These are phyloP conservation scores for Corythornis cristatus DNA, from an alignment of 2,113 vertebrate genomes.

Conservation along the genomic window DNA sequence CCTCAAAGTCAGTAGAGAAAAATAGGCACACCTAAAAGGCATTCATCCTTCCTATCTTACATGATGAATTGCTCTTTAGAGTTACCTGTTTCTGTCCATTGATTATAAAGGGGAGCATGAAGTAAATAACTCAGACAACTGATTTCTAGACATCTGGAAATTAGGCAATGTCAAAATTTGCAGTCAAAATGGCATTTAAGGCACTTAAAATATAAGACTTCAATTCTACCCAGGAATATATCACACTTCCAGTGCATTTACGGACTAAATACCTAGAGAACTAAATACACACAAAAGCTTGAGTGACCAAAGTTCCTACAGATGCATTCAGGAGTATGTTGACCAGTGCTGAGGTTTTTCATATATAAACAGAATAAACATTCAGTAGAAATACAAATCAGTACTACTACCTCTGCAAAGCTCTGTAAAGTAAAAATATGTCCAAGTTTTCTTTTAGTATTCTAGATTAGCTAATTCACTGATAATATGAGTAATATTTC, in stretches of 20 bases:
- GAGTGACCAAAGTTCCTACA: not conserved
- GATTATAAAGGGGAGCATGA: not conserved
- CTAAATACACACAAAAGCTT: not conserved
- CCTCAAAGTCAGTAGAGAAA: not conserved
- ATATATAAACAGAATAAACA: not conserved
- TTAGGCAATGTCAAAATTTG: not conserved
- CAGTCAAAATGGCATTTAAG: not conserved
- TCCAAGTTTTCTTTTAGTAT: not conserved
- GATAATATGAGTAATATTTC: not conserved
- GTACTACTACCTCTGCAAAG: not conserved
- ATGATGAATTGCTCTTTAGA: constrained; percentile 6
- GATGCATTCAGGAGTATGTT: not conserved
- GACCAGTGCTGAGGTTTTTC: not conserved
- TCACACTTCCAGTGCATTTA: not conserved
- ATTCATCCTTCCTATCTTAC: constrained; percentile 10
- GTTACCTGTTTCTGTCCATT: not conserved
- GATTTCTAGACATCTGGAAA: not conserved
- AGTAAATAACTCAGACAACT: constrained; percentile 32
- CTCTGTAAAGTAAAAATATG: not conserved
- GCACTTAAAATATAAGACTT: not conserved
- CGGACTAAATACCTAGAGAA: not conserved
- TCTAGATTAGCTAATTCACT: not conserved
- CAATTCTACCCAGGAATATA: not conserved
- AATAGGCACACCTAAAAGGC: constrained; percentile 8
- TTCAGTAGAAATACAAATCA: not conserved